A percentile compares a stretch with the other conserved stretches of the same genome.
Conservation (phyloP, 2,113 vertebrate species). For the Poeciliopsis occidentalis region DNA sequence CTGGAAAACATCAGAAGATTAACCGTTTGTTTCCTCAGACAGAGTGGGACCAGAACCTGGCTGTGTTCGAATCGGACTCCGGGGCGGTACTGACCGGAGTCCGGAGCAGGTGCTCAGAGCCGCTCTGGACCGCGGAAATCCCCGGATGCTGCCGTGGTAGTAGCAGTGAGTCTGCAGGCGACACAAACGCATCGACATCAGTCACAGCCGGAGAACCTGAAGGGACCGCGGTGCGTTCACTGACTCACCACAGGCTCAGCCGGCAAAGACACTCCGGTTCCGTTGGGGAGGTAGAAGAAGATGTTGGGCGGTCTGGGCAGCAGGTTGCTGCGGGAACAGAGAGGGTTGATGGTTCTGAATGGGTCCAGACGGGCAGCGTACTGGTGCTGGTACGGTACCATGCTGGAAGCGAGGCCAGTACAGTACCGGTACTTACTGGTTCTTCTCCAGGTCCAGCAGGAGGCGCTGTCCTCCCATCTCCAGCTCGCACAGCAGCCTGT, state of each 20-base stretch:
- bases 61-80: too few species aligned
- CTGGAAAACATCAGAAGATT: too few species aligned
- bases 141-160: conserved; percentile 82
- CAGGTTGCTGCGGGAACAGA: conserved; percentile 75
- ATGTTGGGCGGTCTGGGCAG: conserved; percentile 77
- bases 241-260: conserved; percentile 80
- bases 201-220: conserved; percentile 11
- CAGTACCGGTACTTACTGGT: conserved; percentile 80
- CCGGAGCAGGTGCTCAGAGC: conserved; percentile 87
- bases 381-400: background rate
- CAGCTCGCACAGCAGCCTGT: conserved; percentile 77
- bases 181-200: conserved; percentile 9
- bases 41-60: background rate
- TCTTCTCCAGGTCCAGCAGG: conserved; percentile 86
- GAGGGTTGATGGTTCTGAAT: background rate
- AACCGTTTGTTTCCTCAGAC: too few species aligned
- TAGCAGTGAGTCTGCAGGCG: conserved; percentile 85
- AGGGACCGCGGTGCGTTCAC: background rate
- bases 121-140: conserved; percentile 78
- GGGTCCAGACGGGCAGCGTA: too few species aligned
- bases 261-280: conserved; percentile 74
- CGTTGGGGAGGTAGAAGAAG: conserved; percentile 87
- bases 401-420: too few species aligned
- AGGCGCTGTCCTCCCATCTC: conserved; percentile 78
- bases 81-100: conserved; percentile 81